Percentiles rank a stretch among this genome's conserved stretches.
Evolutionary conservation across 2,797 vertebrate genomes (phyloP).

Genomic region (Enoplosus armatus): DNA sequence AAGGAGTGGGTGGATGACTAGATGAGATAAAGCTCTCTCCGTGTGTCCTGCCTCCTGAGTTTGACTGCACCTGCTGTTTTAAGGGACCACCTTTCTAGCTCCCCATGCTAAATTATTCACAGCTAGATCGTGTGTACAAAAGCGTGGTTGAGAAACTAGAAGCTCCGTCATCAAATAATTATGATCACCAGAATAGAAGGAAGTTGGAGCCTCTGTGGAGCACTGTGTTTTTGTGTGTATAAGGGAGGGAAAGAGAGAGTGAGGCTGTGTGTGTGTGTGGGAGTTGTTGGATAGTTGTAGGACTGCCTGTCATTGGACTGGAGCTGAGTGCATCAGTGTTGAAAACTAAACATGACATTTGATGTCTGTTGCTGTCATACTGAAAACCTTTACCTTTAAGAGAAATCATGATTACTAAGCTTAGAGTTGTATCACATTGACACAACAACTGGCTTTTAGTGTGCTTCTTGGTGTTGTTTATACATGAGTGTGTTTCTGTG

Average conservation of each 20-base stretch:
- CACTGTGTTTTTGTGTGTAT: slow-evolving; percentile 39
- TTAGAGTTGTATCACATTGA: background rate
- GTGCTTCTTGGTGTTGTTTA: background rate
- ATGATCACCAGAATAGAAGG: slow-evolving; percentile 78
- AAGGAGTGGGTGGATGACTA: slow-evolving; percentile 39
- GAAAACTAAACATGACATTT: slow-evolving; percentile 48
- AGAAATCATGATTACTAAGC: background rate
- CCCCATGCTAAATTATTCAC: slow-evolving; percentile 90
- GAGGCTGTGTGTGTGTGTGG: slow-evolving; percentile 34
- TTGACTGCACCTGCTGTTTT: slow-evolving; percentile 68
- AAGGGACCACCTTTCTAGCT: slow-evolving; percentile 67
- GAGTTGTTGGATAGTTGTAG: slow-evolving; percentile 58
- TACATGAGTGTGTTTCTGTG: background rate
- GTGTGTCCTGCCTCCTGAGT: slow-evolving; percentile 58
- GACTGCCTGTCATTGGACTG: slow-evolving; percentile 50
- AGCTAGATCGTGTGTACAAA: slow-evolving; percentile 82
- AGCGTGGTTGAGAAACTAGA: slow-evolving; percentile 87
- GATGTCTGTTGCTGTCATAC: slow-evolving; percentile 31
- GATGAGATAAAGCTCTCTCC: slow-evolving; percentile 35
- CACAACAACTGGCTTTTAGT: background rate
- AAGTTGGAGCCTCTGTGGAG: slow-evolving; percentile 38
- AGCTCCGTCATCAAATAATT: slow-evolving; percentile 87
- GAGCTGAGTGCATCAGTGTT: slow-evolving; percentile 45
- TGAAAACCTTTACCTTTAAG: slow-evolving; percentile 10
- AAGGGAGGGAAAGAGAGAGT: slow-evolving; percentile 32